These are phyloP conservation scores for Pterophyllum scalare DNA, from an alignment of 2,113 vertebrate genomes.

Conservation along the genomic window DNA sequence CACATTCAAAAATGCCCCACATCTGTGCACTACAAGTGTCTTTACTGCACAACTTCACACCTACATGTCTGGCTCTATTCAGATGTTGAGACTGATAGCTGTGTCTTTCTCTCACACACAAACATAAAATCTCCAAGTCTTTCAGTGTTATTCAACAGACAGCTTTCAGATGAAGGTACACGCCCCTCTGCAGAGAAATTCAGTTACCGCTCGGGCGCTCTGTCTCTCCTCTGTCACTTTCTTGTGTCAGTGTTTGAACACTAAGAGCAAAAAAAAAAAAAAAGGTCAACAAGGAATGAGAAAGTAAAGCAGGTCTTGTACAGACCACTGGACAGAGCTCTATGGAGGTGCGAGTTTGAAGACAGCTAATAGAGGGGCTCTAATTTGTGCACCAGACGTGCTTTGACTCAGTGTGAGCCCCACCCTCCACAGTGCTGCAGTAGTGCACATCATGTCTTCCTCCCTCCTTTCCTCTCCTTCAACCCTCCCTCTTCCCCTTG, in stretches of 20 bases:
- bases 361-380: constrained; percentile 1
- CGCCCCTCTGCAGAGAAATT: constrained; percentile 49
- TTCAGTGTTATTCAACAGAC: not conserved
- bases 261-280: not conserved
- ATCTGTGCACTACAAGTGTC: constrained; percentile 6
- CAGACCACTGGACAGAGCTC: constrained; percentile 17
- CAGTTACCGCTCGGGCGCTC: not conserved
- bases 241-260: constrained; percentile 2
- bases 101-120: not conserved
- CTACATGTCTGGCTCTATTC: not conserved
- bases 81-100: not conserved
- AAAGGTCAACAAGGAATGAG: not conserved
- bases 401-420: constrained; percentile 60
- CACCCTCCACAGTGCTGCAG: constrained; percentile 74
- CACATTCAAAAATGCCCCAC: not conserved
- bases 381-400: constrained; percentile 61
- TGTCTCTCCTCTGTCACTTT: constrained; percentile 2
- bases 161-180: constrained; percentile 19
- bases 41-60: constrained; percentile 34
- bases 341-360: constrained; percentile 14
- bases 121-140: not conserved
- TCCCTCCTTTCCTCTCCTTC: constrained; percentile 30
- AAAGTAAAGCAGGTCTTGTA: not conserved
- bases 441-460: constrained; percentile 58
- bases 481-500: constrained; percentile 19